Evolutionary conservation across 2,888 invertebrate genomes (phyloP).

Genomic region (Molorchus minor): DNA sequence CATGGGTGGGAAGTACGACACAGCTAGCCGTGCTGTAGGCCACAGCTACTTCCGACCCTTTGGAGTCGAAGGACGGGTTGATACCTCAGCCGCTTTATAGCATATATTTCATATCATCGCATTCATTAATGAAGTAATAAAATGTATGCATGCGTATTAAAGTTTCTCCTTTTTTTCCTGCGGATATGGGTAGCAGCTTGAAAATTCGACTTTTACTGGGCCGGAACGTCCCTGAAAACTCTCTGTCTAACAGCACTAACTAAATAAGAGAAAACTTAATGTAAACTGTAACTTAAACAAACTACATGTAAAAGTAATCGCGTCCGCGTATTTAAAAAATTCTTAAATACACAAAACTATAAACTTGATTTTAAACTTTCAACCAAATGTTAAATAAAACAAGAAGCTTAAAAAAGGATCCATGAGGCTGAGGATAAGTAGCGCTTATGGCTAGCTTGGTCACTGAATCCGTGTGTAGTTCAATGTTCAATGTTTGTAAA

Average conservation of each 20-base stretch:
- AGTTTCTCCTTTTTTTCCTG: constrained; percentile 47
- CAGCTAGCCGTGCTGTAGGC: constrained; percentile 77
- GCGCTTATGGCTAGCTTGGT: constrained; percentile 53
- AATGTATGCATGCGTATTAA: constrained; percentile 44
- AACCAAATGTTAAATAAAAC: constrained; percentile 1
- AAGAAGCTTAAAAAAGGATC: constrained; percentile 5
- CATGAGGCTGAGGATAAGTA: constrained; percentile 35
- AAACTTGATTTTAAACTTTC: neutral
- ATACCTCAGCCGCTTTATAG: constrained; percentile 53
- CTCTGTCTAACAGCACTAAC: constrained; percentile 61
- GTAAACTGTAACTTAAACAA: constrained; percentile 33
- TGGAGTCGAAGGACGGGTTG: constrained; percentile 61
- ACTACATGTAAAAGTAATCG: constrained; percentile 22
- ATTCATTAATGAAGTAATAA: constrained; percentile 16
- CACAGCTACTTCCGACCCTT: constrained; percentile 64
- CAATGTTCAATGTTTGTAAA: constrained; percentile 39
- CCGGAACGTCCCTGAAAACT: constrained; percentile 62
- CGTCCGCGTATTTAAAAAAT: constrained; percentile 6
- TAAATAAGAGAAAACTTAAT: constrained; percentile 37
- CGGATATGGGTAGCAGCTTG: constrained; percentile 59
- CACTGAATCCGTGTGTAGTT: constrained; percentile 54
- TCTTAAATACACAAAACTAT: neutral
- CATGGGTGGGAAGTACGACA: constrained; percentile 63
- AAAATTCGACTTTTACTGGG: constrained; percentile 61
- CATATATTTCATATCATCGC: constrained; percentile 31